phyloP scores from a whole-genome alignment of 2,888 invertebrate genomes.

The Psylliodes chrysocephalus region DNA sequence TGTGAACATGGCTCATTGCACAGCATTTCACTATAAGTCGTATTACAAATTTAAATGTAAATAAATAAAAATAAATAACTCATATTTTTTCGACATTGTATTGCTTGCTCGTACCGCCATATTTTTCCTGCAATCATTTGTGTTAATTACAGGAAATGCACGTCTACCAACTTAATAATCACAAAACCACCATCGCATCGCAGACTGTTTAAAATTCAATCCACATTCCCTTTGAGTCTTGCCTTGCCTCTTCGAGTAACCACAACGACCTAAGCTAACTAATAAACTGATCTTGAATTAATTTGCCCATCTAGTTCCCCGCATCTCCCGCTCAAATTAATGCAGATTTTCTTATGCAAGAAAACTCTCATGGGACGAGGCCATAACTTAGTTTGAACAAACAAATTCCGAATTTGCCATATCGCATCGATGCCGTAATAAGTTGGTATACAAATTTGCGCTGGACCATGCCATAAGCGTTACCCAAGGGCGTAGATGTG shows the following conservation, averaged over 20 bases:
- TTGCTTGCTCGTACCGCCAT: not conserved
- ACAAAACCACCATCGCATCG: slow-evolving; percentile 23
- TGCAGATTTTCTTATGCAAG: slow-evolving; percentile 35
- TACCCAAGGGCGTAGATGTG: too few relatives aligned
- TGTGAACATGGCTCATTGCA: too few relatives aligned
- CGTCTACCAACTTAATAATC: slow-evolving; percentile 21
- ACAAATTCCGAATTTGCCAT: slow-evolving; percentile 17
- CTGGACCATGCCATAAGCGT: not conserved
- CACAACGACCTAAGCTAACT: slow-evolving; percentile 42
- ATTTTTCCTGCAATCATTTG: not conserved
- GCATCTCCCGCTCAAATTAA: slow-evolving; percentile 27
- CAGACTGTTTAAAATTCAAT: slow-evolving; percentile 47
- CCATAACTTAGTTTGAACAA: slow-evolving; percentile 18
- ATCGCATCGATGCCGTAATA: slow-evolving; percentile 5
- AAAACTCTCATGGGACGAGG: slow-evolving; percentile 3
- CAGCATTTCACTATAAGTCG: too few relatives aligned
- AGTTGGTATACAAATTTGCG: not conserved
- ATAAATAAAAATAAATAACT: too few relatives aligned
- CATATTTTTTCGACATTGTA: not conserved
- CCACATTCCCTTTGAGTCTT: slow-evolving; percentile 49
- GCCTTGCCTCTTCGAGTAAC: slow-evolving; percentile 13
- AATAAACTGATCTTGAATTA: slow-evolving; percentile 48
- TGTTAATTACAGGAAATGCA: slow-evolving; percentile 21
- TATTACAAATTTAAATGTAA: too few relatives aligned
- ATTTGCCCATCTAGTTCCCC: slow-evolving; percentile 34